phyloP scores from a whole-genome alignment of 1,140 invertebrate species.

The Holotrichia oblita region DNA sequence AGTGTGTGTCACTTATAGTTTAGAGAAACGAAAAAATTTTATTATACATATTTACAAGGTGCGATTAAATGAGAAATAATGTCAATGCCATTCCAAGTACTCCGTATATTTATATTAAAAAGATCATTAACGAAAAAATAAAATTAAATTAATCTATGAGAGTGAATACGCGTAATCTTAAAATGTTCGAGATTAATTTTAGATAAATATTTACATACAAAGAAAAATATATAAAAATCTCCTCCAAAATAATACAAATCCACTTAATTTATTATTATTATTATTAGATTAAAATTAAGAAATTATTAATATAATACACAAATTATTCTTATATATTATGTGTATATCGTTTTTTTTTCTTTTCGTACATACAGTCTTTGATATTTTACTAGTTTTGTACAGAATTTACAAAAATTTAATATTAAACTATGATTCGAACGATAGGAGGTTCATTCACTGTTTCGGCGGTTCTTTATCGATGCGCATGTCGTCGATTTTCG shows the following conservation, averaged over 20 bases:
- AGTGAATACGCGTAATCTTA: background rate
- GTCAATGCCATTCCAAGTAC: background rate
- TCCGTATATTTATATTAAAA: background rate
- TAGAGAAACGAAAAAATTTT: slow-evolving; percentile 1
- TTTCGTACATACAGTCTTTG: slow-evolving; percentile 24
- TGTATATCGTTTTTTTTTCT: slow-evolving; percentile 10
- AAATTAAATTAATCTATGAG: slow-evolving; percentile 21
- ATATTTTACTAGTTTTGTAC: slow-evolving; percentile 32
- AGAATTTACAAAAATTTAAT: slow-evolving; percentile 27
- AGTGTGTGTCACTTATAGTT: background rate
- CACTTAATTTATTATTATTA: no score
- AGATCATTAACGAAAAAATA: background rate
- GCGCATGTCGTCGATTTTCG: slow-evolving; percentile 81
- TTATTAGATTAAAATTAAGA: no score
- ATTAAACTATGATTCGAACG: slow-evolving; percentile 28
- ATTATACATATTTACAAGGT: slow-evolving; percentile 10
- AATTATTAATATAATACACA: background rate
- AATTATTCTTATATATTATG: background rate
- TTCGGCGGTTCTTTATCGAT: slow-evolving; percentile 64
- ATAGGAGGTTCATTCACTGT: slow-evolving; percentile 44
- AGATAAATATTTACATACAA: no score
- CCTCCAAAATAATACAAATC: no score
- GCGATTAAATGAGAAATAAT: background rate
- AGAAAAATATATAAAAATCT: no score
- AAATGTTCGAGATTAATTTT: no score